Evolutionary conservation across 1,140 invertebrate genomes (phyloP).

Genomic region (Drosophila lini): DNA sequence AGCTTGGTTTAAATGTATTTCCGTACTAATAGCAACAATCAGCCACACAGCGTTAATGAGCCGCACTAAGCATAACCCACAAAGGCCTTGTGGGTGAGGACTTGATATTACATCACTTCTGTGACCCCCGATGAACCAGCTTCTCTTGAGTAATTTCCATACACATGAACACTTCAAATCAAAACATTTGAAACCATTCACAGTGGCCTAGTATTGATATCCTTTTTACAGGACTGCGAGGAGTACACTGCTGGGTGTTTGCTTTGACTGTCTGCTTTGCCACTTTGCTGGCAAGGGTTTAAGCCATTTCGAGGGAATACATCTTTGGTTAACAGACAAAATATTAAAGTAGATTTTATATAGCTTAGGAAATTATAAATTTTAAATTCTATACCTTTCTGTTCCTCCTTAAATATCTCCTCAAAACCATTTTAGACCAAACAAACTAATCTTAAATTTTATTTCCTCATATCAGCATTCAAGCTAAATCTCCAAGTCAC

Average conservation of each 20-base stretch:
- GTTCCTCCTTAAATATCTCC: too few relatives aligned
- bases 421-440: background rate
- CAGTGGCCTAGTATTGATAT: slow-evolving; percentile 9
- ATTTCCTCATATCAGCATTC: background rate
- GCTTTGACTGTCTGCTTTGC: slow-evolving; percentile 13
- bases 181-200: slow-evolving; percentile 40
- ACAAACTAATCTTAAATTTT: background rate
- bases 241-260: slow-evolving; percentile 26
- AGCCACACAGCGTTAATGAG: slow-evolving; percentile 1
- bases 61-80: background rate
- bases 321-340: background rate
- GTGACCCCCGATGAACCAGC: background rate
- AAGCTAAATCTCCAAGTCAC: background rate
- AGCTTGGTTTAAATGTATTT: background rate
- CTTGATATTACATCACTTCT: background rate
- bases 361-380: too few relatives aligned
- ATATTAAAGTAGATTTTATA: background rate
- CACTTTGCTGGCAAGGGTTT: background rate
- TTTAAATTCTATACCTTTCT: too few relatives aligned
- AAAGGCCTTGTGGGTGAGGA: background rate
- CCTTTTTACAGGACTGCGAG: slow-evolving; percentile 32
- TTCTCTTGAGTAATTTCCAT: slow-evolving; percentile 13
- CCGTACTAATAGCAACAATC: background rate
- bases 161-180: slow-evolving; percentile 40
- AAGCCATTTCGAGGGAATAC: background rate